These are phyloP conservation scores for Oryzias sinensis DNA, from an alignment of 2,797 vertebrate genomes.

Conservation along the genomic window DNA sequence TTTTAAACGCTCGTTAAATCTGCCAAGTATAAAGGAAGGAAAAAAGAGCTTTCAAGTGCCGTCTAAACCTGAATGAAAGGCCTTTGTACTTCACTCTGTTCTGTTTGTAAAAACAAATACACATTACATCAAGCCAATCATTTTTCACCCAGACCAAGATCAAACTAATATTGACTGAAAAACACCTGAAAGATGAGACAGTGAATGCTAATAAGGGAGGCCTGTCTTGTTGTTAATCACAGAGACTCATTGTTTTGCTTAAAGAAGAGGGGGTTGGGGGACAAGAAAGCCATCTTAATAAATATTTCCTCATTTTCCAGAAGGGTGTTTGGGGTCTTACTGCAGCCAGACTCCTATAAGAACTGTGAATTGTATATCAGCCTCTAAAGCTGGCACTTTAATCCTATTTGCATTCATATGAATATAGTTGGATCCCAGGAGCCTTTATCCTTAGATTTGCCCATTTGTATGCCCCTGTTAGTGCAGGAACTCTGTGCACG, in stretches of 20 bases:
- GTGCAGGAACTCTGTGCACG: constrained; percentile 82
- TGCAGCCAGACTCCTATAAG: constrained; percentile 73
- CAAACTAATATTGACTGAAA: constrained; percentile 70
- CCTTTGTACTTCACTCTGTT: constrained; percentile 69
- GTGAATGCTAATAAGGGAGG: constrained; percentile 60
- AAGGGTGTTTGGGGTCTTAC: constrained; percentile 41
- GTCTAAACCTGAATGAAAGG: constrained; percentile 71
- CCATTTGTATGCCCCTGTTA: constrained; percentile 89
- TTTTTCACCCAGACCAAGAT: constrained; percentile 70
- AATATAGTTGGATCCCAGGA: constrained; percentile 79
- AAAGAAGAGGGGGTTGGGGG: background rate
- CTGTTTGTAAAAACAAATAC: constrained; percentile 74
- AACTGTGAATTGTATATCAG: constrained; percentile 88
- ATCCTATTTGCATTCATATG: constrained; percentile 98
- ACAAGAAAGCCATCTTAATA: constrained; percentile 59
- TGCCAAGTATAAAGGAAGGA: constrained; percentile 40
- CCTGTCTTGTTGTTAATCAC: constrained; percentile 58
- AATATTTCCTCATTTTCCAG: constrained; percentile 64
- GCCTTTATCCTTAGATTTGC: constrained; percentile 88
- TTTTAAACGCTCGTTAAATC: constrained; percentile 76
- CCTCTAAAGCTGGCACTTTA: constrained; percentile 86
- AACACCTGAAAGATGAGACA: constrained; percentile 64
- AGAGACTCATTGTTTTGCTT: constrained; percentile 27
- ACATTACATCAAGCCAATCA: constrained; percentile 73
- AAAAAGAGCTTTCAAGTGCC: constrained; percentile 53